Conservation (phyloP, 1,140 invertebrate genomes). For the Sminthurides bifidus region DNA sequence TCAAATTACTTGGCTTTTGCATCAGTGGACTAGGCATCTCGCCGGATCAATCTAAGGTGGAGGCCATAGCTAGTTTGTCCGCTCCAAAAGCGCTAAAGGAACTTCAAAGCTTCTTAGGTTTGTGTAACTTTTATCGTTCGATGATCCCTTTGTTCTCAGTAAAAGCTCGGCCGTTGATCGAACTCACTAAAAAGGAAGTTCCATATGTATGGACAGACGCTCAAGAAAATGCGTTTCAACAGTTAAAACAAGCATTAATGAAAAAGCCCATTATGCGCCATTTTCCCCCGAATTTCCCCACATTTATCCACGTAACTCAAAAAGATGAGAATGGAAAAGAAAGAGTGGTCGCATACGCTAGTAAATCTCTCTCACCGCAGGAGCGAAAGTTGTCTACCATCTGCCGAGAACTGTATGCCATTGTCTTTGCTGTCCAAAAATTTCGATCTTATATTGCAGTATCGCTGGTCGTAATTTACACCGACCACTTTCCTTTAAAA, state of each 20-base stretch:
- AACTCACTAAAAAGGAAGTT: background rate
- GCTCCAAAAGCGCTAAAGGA: background rate
- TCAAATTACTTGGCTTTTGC: background rate
- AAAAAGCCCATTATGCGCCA: background rate
- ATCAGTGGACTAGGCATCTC: background rate
- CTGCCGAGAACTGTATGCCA: constrained; percentile 33
- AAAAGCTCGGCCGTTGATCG: background rate
- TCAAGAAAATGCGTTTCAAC: background rate
- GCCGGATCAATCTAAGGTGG: background rate
- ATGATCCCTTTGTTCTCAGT: background rate
- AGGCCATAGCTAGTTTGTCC: background rate
- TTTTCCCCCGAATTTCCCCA: background rate
- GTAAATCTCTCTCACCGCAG: constrained; percentile 13
- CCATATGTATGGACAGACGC: background rate
- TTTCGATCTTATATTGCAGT: constrained; percentile 4
- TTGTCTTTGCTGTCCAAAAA: background rate
- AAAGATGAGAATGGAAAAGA: background rate
- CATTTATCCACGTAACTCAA: constrained; percentile 9
- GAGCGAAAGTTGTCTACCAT: constrained; percentile 33
- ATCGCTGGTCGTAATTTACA: background rate
- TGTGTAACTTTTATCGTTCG: background rate
- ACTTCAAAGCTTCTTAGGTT: background rate
- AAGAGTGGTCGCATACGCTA: constrained; percentile 12
- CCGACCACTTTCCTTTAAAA: constrained; percentile 3
- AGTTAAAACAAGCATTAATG: background rate